Evolutionary conservation across 2,113 vertebrate species (phyloP).

Genomic region (Corythornis cristatus): DNA sequence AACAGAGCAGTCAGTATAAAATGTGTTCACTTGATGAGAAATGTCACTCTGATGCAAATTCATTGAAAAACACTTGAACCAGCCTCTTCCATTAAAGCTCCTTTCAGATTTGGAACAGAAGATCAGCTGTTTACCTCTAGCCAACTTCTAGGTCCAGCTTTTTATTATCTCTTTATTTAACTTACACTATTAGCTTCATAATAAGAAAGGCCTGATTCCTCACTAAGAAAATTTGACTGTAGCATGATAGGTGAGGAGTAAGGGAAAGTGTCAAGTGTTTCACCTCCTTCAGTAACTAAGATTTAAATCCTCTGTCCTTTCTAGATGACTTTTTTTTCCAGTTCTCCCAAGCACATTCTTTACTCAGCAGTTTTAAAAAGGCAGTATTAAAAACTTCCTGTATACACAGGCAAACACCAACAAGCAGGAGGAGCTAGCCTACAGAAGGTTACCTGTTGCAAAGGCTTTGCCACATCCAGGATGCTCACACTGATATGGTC

Average conservation of each 20-base stretch:
- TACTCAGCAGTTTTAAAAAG: not conserved
- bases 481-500: slow-evolving; percentile 94
- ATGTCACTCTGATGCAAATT: not conserved
- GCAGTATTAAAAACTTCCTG: not conserved
- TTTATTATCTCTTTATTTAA: not conserved
- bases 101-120: not conserved
- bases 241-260: not conserved
- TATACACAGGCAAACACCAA: not conserved
- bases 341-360: not conserved
- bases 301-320: not conserved
- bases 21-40: not conserved
- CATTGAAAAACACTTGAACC: not conserved
- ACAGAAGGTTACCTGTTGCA: slow-evolving; percentile 88
- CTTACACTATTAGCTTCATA: not conserved
- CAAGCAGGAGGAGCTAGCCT: not conserved
- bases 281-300: not conserved
- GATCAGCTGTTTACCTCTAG: not conserved
- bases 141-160: not conserved
- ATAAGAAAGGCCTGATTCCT: not conserved
- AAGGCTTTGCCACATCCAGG: slow-evolving; percentile 95
- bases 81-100: not conserved
- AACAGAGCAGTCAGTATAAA: not conserved
- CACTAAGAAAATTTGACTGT: not conserved
- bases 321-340: not conserved
- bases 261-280: not conserved